Conservation (phyloP, 2,888 invertebrate genomes). For the Linyphia triangularis region DNA sequence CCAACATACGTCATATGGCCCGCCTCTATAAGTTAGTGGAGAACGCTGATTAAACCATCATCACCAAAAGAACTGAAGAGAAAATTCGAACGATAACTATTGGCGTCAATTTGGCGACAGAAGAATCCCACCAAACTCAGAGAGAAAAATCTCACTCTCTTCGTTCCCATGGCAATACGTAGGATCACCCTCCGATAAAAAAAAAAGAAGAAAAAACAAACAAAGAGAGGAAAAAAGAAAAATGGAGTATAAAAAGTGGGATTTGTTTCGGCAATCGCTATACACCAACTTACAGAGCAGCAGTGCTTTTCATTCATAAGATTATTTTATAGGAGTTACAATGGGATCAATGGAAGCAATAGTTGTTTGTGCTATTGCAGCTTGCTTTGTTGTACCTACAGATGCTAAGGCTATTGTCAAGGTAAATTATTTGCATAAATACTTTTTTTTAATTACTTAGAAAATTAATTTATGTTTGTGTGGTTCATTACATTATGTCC, state of each 20-base stretch:
- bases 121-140: not conserved
- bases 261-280: constrained; percentile 2
- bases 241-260: constrained; percentile 61
- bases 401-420: constrained; percentile 58
- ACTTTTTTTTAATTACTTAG: not conserved
- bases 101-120: constrained; percentile 34
- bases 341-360: constrained; percentile 57
- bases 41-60: too few relatives aligned
- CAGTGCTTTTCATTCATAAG: not conserved
- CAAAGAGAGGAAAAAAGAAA: constrained; percentile 32
- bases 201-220: constrained; percentile 34
- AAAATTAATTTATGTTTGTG: too few relatives aligned
- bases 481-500: too few relatives aligned
- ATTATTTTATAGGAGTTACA: not conserved
- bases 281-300: constrained; percentile 29
- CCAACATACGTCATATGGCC: too few relatives aligned
- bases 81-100: not conserved
- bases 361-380: constrained; percentile 28
- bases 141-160: constrained; percentile 21
- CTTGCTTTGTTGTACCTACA: constrained; percentile 28
- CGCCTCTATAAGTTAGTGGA: too few relatives aligned
- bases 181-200: constrained; percentile 14
- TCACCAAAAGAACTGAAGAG: not conserved
- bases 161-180: constrained; percentile 50
- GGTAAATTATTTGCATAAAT: constrained; percentile 38